Evolutionary conservation across 2,888 invertebrate species (phyloP), one percentile per base, ranked within the genome.

Genomic region (Nematopogon swammerdamellus): DNA sequence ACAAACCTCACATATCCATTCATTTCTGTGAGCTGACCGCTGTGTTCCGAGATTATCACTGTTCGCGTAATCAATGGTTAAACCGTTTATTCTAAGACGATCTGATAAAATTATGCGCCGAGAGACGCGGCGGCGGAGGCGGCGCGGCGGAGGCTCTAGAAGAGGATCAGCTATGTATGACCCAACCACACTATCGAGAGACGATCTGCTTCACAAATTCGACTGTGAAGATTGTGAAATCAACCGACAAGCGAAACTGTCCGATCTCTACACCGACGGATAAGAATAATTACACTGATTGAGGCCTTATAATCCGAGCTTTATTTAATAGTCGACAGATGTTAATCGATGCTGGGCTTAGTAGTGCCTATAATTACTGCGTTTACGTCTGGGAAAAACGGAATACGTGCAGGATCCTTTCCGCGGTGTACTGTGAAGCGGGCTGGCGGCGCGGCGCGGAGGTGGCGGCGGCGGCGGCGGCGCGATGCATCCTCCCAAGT

Each of bases 231-330:
- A n/a, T n/a, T n/a, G n/a, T n/a, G n/a, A n/a, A n/a, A n/a, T n/a
- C n/a, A n/a, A 6, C 25, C 8, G 25, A 25, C 25, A 8, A 25
- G 25, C 4, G 25, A 25, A 8, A 25, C 25, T 8, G 25, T 4
- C 8, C 8, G 25, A 25, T 25, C 25, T 6, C 25, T 8, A 25
- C 25, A 6, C 25, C 25, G 76, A 73, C 77, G 76, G 77, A 77
- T 77, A 77, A 74, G 73, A 77, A 77, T 77, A 77, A 79, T 79
- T 79, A 77, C 76, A 74, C 74, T 72, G 74, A 75, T 76, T 75
- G 77, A 77, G 75, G 72, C 75, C 72, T 72, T 76, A 74, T 75
- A 74, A 72, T 71, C 70, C 60, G 66, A 70, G 65, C 4, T 73
- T 75, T 72, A 75, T 76, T 72, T 76, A 73, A 75, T 73, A 76